Base-by-base conservation (phyloP, 1,140 invertebrate species). In the Drosophila pectinifera region DNA sequence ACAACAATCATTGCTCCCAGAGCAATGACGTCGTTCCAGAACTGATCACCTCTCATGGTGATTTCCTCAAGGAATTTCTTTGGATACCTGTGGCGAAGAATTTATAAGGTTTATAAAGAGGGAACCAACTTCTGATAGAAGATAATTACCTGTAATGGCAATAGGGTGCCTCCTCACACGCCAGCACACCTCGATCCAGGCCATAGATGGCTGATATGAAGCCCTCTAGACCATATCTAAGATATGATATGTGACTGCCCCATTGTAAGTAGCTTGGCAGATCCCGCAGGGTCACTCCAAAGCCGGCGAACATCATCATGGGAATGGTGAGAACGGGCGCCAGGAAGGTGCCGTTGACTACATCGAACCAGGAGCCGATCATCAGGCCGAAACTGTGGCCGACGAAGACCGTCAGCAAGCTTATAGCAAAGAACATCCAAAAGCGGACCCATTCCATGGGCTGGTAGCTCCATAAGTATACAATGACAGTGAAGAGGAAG, bases 261-360 rank as follows among this genome's bases (percentile, higher is more conserved):
- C 97, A 98, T 80, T 96, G 94, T 0, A 98, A 92, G 86, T 98
- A 97, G 0, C 83, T 73, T 0, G 97, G 97, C 83, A 97, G 92
- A 92, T 97, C 96, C 0, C 94, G 91, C 6, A 97, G 90, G 0
- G 95, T 95, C 1, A 97, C 96, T 1, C 96, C 96, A 80, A 97
- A 97, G 26, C 96, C 96, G 54, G 96, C 95, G 75, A 97, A 97
- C 96, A 97, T 97, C 96, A 97, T 97, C 94, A 97, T 95, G 7
- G 96, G 96, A 16, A 97, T 96, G 0, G 96, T 95, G 0, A 97
- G 82, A 0, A 95, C 95, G 3, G 96, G 96, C 0, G 96, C 96
- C 39, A 96, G 84, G 90, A 97, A 97, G 4, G 96, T 97, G 7
- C 96, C 96, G 85, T 97, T 97, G 94, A 96, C 95, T 76, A 97